phyloP scores from a whole-genome alignment of 2,888 invertebrate species.

The Philereme transversata region DNA sequence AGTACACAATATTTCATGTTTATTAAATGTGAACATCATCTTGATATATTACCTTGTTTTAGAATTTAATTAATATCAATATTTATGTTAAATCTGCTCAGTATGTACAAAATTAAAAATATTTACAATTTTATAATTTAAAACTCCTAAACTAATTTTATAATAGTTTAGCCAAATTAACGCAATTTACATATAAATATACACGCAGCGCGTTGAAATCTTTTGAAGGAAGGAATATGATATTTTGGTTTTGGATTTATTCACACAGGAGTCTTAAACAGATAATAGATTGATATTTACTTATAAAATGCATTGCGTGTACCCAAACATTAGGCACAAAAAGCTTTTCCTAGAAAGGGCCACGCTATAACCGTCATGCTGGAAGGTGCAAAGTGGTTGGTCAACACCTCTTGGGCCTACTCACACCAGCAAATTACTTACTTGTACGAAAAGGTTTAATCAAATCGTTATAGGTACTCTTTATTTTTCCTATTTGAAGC shows the following conservation, averaged over 20 bases:
- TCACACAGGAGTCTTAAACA: constrained; percentile 21
- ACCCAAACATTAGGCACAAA: constrained; percentile 52
- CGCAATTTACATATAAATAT: no score
- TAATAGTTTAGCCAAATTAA: no score
- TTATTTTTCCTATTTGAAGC: constrained; percentile 51
- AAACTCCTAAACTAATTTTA: no score
- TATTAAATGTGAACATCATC: constrained; percentile 2
- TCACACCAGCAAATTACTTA: constrained; percentile 63
- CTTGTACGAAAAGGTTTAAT: constrained; percentile 60
- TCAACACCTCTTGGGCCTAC: constrained; percentile 65
- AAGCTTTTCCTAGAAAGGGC: constrained; percentile 70
- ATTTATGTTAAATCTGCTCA: no score
- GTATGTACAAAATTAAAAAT: no score
- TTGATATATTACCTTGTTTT: constrained; percentile 6
- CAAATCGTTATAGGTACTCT: constrained; percentile 54
- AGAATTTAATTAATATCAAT: not conserved
- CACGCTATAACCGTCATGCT: constrained; percentile 56
- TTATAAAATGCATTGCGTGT: constrained; percentile 48
- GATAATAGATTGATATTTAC: constrained; percentile 43
- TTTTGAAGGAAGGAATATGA: constrained; percentile 16
- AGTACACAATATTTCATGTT: constrained; percentile 11
- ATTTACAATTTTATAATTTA: no score
- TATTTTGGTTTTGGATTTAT: constrained; percentile 11
- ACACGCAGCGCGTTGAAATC: constrained; percentile 23
- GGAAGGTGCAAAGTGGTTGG: constrained; percentile 75